Percentiles rank a stretch among this genome's conserved stretches.
Evolutionary conservation across 2,888 invertebrate genomes (phyloP).

Genomic region (Plagodis pulveraria): DNA sequence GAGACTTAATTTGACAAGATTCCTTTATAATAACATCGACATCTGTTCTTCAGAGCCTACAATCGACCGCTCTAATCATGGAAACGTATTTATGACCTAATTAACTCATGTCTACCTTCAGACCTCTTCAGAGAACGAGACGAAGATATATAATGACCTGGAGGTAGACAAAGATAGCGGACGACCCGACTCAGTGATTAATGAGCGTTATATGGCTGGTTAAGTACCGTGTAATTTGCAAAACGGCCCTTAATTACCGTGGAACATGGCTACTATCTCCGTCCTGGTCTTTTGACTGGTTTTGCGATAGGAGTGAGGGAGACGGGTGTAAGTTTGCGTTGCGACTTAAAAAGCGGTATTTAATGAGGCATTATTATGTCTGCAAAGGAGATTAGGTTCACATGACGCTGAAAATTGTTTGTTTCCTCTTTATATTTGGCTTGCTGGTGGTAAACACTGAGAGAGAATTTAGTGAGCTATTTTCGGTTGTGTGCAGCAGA

Average conservation of each 20-base stretch:
- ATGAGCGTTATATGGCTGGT: constrained; percentile 88
- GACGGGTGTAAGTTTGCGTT: constrained; percentile 59
- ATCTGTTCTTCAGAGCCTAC: constrained; percentile 56
- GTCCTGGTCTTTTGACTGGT: constrained; percentile 61
- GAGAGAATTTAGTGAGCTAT: constrained; percentile 49
- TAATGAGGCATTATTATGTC: constrained; percentile 84
- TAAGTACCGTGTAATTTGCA: constrained; percentile 92
- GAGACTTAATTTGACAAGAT: constrained; percentile 36
- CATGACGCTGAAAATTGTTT: constrained; percentile 74
- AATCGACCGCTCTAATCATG: constrained; percentile 72
- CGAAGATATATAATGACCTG: constrained; percentile 31
- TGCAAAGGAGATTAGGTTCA: constrained; percentile 80
- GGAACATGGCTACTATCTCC: constrained; percentile 77
- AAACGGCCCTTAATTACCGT: constrained; percentile 89
- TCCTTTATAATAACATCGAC: constrained; percentile 58
- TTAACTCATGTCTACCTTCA: constrained; percentile 77
- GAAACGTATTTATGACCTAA: constrained; percentile 85
- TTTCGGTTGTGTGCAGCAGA: constrained; percentile 10
- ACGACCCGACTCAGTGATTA: constrained; percentile 82
- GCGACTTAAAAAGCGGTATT: constrained; percentile 77
- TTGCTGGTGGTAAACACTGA: constrained; percentile 52
- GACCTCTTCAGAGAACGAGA: constrained; percentile 58
- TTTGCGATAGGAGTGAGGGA: constrained; percentile 51
- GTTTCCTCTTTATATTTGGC: constrained; percentile 80
- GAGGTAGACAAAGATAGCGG: constrained; percentile 56